Percentiles rank a stretch among this genome's conserved stretches.
Conservation (phyloP, 2,888 invertebrate species). For the Drosophila cracens region DNA sequence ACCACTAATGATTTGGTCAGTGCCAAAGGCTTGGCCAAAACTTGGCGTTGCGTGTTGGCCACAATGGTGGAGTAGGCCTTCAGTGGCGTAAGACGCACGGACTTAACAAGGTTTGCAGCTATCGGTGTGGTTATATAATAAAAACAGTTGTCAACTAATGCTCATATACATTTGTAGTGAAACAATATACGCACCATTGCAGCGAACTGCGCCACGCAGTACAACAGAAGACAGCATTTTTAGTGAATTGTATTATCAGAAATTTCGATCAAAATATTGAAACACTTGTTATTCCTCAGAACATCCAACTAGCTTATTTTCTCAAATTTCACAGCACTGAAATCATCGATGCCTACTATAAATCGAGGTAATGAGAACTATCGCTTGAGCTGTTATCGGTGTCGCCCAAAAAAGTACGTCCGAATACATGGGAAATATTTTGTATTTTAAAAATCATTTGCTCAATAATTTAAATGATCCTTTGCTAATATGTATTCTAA, state of each 20-base stretch:
- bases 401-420: background rate
- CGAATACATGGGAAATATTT: background rate
- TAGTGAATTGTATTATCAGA: conserved; percentile 19
- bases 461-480: background rate
- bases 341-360: conserved; percentile 4
- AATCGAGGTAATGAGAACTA: conserved; percentile 12
- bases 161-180: too few species aligned
- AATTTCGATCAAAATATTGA: conserved; percentile 45
- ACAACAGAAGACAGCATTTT: conserved; percentile 75
- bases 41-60: conserved; percentile 60
- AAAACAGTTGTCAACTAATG: conserved; percentile 16
- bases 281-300: conserved; percentile 42
- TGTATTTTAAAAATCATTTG: background rate
- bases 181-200: conserved; percentile 69
- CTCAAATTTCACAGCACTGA: conserved; percentile 54
- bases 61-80: conserved; percentile 76
- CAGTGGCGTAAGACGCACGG: conserved; percentile 69
- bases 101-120: conserved; percentile 70
- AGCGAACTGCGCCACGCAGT: conserved; percentile 75
- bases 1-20: conserved; percentile 71
- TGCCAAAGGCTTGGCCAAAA: conserved; percentile 59
- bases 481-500: background rate
- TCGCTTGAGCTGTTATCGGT: conserved; percentile 26
- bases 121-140: conserved; percentile 78
- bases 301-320: conserved; percentile 12